A percentile compares a stretch with the other conserved stretches of the same genome.
These are phyloP conservation scores for Hirtodrosophila alboralis DNA, from an alignment of 2,888 invertebrate genomes.

Conservation along the genomic window DNA sequence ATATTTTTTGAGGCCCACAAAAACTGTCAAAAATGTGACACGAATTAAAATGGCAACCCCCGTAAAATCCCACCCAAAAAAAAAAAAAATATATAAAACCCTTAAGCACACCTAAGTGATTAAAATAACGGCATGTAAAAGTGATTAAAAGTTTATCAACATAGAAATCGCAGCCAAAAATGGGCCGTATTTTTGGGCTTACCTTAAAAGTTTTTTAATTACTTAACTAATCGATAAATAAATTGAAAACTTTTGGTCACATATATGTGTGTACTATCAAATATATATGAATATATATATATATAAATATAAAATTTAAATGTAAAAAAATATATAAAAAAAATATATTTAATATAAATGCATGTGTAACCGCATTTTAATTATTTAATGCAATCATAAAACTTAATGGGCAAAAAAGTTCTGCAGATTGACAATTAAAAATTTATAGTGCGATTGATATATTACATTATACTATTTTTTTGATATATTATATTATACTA, in stretches of 20 bases:
- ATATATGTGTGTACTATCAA: too few species aligned
- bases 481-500: too few species aligned
- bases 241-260: background rate
- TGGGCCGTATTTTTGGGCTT: background rate
- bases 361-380: slow-evolving; percentile 16
- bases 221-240: slow-evolving; percentile 51
- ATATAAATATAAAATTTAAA: slow-evolving; percentile 4
- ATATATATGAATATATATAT: background rate
- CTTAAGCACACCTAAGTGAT: slow-evolving; percentile 15
- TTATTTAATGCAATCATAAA: slow-evolving; percentile 11
- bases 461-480: background rate
- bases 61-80: too few species aligned
- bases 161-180: background rate
- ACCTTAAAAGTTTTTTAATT: slow-evolving; percentile 45
- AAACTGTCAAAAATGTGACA: slow-evolving; percentile 31
- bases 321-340: too few species aligned
- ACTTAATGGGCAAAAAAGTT: background rate
- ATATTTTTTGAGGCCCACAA: slow-evolving; percentile 23
- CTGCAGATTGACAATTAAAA: background rate
- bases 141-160: slow-evolving; percentile 29
- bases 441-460: slow-evolving; percentile 1
- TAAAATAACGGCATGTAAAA: slow-evolving; percentile 16
- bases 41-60: background rate
- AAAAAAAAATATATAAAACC: too few species aligned
- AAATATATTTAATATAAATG: too few species aligned